Conservation (phyloP, 2,797 vertebrate genomes). For the Balearica regulorum region DNA sequence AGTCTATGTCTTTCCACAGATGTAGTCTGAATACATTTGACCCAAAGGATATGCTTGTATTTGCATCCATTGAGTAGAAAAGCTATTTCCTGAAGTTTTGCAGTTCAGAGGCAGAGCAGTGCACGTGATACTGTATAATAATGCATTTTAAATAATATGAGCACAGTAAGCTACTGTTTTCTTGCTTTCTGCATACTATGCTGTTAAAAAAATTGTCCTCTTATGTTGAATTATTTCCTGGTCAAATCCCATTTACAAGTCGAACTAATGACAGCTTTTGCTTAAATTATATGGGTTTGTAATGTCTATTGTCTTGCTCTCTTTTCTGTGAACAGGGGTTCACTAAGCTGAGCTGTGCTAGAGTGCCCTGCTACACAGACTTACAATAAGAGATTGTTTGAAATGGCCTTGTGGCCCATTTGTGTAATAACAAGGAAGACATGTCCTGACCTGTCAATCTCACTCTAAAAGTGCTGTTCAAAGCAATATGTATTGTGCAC, state of each 20-base stretch:
- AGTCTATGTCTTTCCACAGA: neutral
- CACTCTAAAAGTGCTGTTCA: neutral
- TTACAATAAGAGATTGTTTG: slow-evolving; percentile 19
- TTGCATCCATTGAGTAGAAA: neutral
- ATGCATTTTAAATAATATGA: neutral
- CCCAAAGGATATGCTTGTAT: neutral
- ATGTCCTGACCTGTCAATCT: slow-evolving; percentile 28
- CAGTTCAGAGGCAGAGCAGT: neutral
- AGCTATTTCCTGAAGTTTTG: neutral
- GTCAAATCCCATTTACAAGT: neutral
- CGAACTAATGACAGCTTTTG: neutral
- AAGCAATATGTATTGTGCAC: neutral
- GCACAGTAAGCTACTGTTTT: neutral
- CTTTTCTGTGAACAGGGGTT: neutral
- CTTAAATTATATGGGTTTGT: neutral
- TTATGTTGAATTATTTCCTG: neutral
- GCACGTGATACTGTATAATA: neutral
- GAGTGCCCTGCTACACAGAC: neutral
- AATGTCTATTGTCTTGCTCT: neutral
- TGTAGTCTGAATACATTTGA: neutral
- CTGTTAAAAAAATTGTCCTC: neutral
- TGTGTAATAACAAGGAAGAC: neutral
- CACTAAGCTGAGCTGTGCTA: neutral
- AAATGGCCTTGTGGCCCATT: neutral
- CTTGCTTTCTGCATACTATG: neutral